Evolutionary conservation across 2,113 vertebrate species (phyloP).

Genomic region (Daphoenositta chrysoptera): DNA sequence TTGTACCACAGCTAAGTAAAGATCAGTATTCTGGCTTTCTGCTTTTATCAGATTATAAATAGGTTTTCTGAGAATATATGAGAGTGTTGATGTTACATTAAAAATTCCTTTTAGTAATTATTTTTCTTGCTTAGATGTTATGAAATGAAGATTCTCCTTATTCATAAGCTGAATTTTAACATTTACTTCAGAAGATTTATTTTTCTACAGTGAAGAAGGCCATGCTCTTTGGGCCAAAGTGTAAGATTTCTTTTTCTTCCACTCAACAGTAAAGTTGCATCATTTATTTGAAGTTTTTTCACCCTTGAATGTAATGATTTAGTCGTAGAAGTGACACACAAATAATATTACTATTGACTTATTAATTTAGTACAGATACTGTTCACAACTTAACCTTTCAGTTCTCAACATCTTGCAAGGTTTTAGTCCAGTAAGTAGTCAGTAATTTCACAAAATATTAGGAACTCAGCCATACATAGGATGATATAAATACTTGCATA

Average conservation of each 20-base stretch:
- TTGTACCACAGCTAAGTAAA: background rate
- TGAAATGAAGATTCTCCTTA: background rate
- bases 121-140: background rate
- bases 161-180: background rate
- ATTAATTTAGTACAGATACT: background rate
- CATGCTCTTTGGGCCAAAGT: background rate
- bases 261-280: background rate
- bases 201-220: background rate
- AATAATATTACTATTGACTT: background rate
- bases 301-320: background rate
- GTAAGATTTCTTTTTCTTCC: background rate
- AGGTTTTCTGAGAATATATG: background rate
- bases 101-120: background rate
- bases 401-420: background rate
- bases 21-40: background rate
- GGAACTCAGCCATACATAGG: background rate
- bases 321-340: background rate
- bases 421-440: background rate
- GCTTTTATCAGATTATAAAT: background rate
- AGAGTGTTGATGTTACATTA: background rate
- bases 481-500: background rate
- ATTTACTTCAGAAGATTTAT: background rate
- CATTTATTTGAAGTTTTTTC: background rate
- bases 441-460: background rate
- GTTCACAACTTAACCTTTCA: background rate